A percentile compares a stretch with the other conserved stretches of the same genome.
Conservation (phyloP, 2,113 vertebrate genomes). For the Phrynocephalus versicolor region DNA sequence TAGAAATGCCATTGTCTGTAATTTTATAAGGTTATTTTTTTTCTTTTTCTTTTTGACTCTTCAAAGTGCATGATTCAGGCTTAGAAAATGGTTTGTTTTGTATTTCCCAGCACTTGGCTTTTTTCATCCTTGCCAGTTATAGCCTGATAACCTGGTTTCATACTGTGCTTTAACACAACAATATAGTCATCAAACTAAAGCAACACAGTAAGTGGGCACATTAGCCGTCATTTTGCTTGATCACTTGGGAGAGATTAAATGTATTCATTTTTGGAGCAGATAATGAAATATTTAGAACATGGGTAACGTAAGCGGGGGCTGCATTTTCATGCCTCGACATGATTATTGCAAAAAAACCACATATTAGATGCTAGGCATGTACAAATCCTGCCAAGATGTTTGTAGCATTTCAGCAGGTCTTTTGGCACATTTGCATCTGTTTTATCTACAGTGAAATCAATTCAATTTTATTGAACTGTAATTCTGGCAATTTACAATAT, state of each 20-base stretch:
- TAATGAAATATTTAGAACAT: constrained; percentile 82
- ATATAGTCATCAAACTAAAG: constrained; percentile 80
- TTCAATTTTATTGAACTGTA: constrained; percentile 88
- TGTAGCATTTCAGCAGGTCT: constrained; percentile 61
- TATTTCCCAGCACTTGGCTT: constrained; percentile 59
- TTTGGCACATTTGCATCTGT: constrained; percentile 74
- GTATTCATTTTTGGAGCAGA: constrained; percentile 80
- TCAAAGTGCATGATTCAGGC: constrained; percentile 60
- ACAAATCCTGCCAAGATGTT: constrained; percentile 61
- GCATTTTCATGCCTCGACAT: constrained; percentile 56
- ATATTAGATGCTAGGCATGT: constrained; percentile 9
- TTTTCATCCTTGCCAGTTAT: constrained; percentile 76
- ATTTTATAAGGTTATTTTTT: constrained; percentile 51
- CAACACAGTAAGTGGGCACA: constrained; percentile 78
- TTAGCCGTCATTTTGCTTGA: constrained; percentile 81
- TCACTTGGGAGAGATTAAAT: constrained; percentile 82
- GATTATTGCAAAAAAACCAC: constrained; percentile 56
- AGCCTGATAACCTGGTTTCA: constrained; percentile 80
- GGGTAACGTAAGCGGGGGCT: constrained; percentile 63
- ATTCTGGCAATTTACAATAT: constrained; percentile 86
- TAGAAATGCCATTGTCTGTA: constrained; percentile 59
- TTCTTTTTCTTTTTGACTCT: constrained; percentile 43
- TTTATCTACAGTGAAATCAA: constrained; percentile 82
- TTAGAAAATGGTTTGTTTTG: constrained; percentile 63
- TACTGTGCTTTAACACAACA: constrained; percentile 79